phyloP scores from a whole-genome alignment of 2,888 invertebrate genomes.

The Aelia acuminata region DNA sequence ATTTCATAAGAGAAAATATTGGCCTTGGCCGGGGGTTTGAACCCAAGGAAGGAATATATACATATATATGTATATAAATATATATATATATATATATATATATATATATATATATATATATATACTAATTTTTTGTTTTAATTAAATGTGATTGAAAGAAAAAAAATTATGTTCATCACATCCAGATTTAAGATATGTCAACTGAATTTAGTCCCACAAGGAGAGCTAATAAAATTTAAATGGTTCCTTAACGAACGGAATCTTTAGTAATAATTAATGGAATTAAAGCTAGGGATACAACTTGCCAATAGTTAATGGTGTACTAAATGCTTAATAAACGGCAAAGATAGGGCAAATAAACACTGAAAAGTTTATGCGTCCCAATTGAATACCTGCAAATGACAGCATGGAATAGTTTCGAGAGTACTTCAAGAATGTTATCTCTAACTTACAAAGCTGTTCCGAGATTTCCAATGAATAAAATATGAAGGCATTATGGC shows the following conservation, averaged over 20 bases:
- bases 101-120: too few species aligned
- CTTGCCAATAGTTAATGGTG: neutral
- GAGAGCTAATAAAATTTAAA: neutral
- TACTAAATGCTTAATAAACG: slow-evolving; percentile 8
- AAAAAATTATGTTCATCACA: too few species aligned
- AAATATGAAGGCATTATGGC: neutral
- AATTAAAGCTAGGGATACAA: neutral
- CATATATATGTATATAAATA: too few species aligned
- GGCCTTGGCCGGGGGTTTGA: too few species aligned
- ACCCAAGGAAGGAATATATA: too few species aligned
- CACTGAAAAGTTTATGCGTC: neutral
- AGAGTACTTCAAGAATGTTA: neutral
- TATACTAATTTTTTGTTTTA: too few species aligned
- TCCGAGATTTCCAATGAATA: neutral
- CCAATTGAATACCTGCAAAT: neutral
- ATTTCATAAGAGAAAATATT: too few species aligned
- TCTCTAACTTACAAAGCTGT: neutral
- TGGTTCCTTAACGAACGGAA: neutral
- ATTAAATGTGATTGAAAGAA: too few species aligned
- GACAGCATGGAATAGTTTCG: neutral
- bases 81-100: too few species aligned
- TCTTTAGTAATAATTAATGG: neutral
- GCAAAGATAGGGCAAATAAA: neutral
- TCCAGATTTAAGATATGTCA: too few species aligned
- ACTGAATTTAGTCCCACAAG: neutral